Evolutionary conservation across 2,888 invertebrate genomes (phyloP).

Genomic region (Tachystola acroxantha): DNA sequence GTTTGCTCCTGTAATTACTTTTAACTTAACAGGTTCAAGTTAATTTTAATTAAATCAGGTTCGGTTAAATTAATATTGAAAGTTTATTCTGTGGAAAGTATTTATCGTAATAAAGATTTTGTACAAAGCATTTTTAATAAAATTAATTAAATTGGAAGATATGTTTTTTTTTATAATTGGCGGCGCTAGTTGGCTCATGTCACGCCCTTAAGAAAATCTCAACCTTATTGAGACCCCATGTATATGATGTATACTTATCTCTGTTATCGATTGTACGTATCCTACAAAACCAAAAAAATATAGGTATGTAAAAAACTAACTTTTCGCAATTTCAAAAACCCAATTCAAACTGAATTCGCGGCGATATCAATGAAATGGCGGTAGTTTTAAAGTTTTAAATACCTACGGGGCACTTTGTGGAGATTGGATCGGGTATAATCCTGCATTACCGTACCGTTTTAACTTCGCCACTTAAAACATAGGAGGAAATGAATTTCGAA

Average conservation of each 20-base stretch:
- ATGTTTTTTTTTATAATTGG: too few species aligned
- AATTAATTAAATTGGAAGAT: too few species aligned
- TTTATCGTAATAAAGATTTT: background rate
- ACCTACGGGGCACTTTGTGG: background rate
- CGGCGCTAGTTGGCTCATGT: too few species aligned
- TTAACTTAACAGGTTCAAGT: background rate
- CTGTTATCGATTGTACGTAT: too few species aligned
- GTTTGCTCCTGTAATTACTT: constrained; percentile 27
- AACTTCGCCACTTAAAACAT: background rate
- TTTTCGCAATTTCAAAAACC: too few species aligned
- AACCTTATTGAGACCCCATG: too few species aligned
- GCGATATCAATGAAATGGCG: background rate
- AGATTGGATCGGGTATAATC: background rate
- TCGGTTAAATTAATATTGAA: background rate
- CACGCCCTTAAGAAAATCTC: too few species aligned
- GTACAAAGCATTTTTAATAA: too few species aligned
- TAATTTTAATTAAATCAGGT: background rate
- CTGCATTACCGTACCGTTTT: background rate
- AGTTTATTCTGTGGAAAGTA: background rate
- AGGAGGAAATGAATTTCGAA: background rate
- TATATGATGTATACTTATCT: too few species aligned
- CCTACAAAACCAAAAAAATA: too few species aligned
- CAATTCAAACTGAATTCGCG: too few species aligned
- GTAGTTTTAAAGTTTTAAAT: constrained; percentile 2
- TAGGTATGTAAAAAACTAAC: too few species aligned